phyloP scores from a whole-genome alignment of 2,113 vertebrate species.

The Ammodramus savannarum region DNA sequence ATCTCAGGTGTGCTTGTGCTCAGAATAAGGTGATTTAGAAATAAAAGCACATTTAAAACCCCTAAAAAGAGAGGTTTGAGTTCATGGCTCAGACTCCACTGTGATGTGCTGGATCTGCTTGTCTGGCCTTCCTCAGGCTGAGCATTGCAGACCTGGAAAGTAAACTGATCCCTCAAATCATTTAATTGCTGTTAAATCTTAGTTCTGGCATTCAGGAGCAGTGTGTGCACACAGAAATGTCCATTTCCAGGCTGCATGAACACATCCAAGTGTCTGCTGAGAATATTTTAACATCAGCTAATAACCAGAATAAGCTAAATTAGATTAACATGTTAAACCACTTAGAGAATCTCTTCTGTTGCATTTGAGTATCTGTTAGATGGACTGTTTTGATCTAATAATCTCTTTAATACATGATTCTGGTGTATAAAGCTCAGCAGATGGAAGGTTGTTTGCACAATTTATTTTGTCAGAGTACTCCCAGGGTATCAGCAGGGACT shows the following conservation, averaged over 20 bases:
- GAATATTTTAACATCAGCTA: background rate
- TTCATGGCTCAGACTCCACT: background rate
- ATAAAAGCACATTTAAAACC: background rate
- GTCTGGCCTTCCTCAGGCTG: background rate
- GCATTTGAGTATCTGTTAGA: background rate
- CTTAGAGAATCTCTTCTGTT: background rate
- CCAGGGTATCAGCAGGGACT: background rate
- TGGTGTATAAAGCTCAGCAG: background rate
- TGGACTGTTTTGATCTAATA: background rate
- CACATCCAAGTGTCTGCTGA: background rate
- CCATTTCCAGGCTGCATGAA: background rate
- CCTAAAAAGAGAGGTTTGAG: background rate
- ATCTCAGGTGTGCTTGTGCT: background rate
- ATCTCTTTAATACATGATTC: background rate
- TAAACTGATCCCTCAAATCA: background rate
- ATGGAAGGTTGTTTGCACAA: background rate
- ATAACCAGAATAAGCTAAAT: background rate
- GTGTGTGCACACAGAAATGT: background rate
- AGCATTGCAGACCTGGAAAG: background rate
- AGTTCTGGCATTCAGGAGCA: background rate
- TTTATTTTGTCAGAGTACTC: background rate
- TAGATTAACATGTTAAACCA: constrained; percentile 5
- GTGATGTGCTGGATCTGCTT: background rate
- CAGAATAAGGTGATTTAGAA: background rate
- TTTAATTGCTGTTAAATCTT: background rate